Evolutionary conservation across 2,113 vertebrate species (phyloP).

Genomic region (zebrafish (Danio rerio)): GRCz12tu NC_133179.1:336001-336500

Average conservation of each 20-base stretch:
- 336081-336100: no score
- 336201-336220: no score
- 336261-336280: conserved; percentile 80
- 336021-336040: neutral
- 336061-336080: no score
- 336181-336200: no score
- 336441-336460: neutral
- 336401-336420: conserved; percentile 5
- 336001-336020: neutral
- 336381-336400: neutral
- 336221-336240: neutral
- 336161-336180: neutral
- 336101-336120: neutral
- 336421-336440: conserved; percentile 20
- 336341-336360: conserved; percentile 65
- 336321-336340: conserved; percentile 84
- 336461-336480: neutral
- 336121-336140: neutral
- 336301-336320: conserved; percentile 92
- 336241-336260: neutral
- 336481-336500: neutral
- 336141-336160: neutral
- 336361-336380: conserved; percentile 37
- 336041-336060: no score
- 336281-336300: conserved; percentile 94